Base-by-base conservation (phyloP, 2,888 invertebrate genomes). In the Mantis religiosa region DNA sequence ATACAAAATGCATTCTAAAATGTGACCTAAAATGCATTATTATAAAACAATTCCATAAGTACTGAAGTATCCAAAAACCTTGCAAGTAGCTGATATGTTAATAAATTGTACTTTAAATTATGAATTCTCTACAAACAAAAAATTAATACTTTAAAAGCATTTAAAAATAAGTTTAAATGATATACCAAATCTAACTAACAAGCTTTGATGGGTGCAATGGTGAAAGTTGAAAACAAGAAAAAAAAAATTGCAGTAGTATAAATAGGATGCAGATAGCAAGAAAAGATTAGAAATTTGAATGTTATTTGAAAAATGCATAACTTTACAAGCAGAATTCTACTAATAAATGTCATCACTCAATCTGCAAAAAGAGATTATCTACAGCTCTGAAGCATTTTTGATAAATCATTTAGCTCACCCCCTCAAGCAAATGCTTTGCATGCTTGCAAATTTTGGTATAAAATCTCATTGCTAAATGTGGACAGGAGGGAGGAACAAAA, bases 191-290 rank as follows among this genome's bases (percentile, higher is more conserved):
- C 86, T 28, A 86, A 71, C 86, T 86, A 86, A 82, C 87, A 89
- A 90, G 89, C 89, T 87, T 83, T 28, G 84, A 84, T 85, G 82
- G 85, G 89, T 90, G 90, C 90, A 89, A 89, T 91, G 90, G 90
- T 91, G 91, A 91, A 91, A 91, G 91, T 91, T 90, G 91, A 90
- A 90, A 90, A 90, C 90, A 88, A 84, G 84, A 85, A 85, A 83
- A 85, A 85, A 83, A 34, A 85, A 85, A 34, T 28, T 85, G 47
- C 27, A 85, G 14, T 30, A 83, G n/a, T 85, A 28, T 85, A 30
- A 4, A 34, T 85, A n/a, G 34, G 71, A 88, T 30, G 83, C 71
- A 88, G 30, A 88, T 8, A 84, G 30, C 71, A 34, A 88, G 81
- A 71, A 20, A 71, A 25, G 20, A 71, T 71, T 71, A 71, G 25